Evolutionary conservation across 2,113 vertebrate genomes (phyloP).

Genomic region (Okapia johnstoni): DNA sequence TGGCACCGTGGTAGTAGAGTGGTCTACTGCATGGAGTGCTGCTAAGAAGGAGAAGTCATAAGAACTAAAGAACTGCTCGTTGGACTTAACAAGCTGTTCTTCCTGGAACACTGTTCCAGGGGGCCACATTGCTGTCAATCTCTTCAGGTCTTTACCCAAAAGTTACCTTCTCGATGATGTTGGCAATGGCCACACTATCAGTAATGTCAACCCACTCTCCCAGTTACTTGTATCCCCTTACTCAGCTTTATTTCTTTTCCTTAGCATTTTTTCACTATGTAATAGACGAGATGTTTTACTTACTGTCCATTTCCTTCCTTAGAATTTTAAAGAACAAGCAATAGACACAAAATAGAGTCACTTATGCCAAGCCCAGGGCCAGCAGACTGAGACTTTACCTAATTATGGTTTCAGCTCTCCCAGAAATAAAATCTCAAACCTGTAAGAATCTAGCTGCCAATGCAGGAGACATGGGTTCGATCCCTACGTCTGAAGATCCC

Average conservation of each 20-base stretch:
- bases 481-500: neutral
- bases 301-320: neutral
- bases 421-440: neutral
- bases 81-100: neutral
- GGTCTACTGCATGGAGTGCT: neutral
- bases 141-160: neutral
- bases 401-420: neutral
- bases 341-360: neutral
- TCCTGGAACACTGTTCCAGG: neutral
- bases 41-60: neutral
- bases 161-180: neutral
- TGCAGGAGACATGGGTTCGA: neutral
- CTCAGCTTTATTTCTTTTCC: neutral
- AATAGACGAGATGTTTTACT: neutral
- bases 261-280: neutral
- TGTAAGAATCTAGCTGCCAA: neutral
- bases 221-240: neutral
- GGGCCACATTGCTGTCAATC: neutral
- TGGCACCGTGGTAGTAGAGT: fast-evolving
- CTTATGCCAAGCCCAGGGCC: neutral
- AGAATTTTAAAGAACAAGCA: neutral
- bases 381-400: neutral
- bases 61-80: neutral
- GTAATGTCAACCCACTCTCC: neutral
- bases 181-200: neutral